Conservation (phyloP, 1,140 invertebrate genomes). For the Chrysomallon squamiferum region DNA sequence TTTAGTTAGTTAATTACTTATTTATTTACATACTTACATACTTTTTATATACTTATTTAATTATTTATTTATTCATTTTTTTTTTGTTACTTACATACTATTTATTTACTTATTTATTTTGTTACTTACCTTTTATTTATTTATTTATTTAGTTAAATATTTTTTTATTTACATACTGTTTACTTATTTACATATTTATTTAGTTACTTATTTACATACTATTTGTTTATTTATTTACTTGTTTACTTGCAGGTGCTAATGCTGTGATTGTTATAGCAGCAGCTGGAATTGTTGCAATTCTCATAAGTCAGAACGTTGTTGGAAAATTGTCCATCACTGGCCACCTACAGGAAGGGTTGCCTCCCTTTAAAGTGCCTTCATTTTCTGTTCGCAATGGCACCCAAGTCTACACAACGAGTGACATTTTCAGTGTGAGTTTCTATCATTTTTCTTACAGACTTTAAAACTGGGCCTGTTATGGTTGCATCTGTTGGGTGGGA, state of each 20-base stretch:
- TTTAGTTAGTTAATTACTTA: too few species aligned
- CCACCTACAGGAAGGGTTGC: constrained; percentile 53
- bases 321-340: constrained; percentile 52
- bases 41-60: too few species aligned
- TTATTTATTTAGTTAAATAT: too few species aligned
- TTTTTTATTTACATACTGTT: too few species aligned
- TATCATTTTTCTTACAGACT: too few species aligned
- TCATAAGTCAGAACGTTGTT: constrained; percentile 35
- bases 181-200: too few species aligned
- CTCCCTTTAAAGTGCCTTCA: constrained; percentile 48
- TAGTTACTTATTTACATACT: too few species aligned
- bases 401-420: constrained; percentile 24
- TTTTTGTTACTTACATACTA: too few species aligned
- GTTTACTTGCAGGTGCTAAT: constrained; percentile 52
- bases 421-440: constrained; percentile 41
- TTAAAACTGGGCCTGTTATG: neutral
- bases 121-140: too few species aligned
- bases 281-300: constrained; percentile 41
- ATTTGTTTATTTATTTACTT: constrained; percentile 1
- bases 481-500: neutral
- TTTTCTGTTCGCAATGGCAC: constrained; percentile 44
- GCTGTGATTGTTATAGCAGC: constrained; percentile 56
- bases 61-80: too few species aligned
- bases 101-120: too few species aligned
- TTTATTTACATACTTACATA: too few species aligned